Conservation (phyloP, 2,888 invertebrate species). For the Trichopria drosophilae region DNA sequence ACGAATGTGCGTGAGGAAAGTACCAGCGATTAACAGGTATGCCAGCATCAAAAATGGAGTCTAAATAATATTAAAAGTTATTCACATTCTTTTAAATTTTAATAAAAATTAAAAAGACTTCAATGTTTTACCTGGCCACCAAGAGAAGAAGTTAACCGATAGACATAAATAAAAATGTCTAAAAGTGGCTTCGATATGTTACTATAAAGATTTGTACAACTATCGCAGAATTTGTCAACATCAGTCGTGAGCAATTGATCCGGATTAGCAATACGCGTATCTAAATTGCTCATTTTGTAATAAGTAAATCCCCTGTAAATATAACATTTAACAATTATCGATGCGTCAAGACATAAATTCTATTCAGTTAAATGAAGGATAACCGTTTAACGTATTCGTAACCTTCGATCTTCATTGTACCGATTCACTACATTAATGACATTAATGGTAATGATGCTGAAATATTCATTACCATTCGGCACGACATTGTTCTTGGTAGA, state of each 20-base stretch:
- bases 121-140: conserved; percentile 71
- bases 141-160: conserved; percentile 82
- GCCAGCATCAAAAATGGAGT: conserved; percentile 87
- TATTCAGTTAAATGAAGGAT: too few species aligned
- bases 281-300: conserved; percentile 94
- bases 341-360: too few species aligned
- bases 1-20: conserved; percentile 82
- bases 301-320: conserved; percentile 84
- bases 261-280: conserved; percentile 92
- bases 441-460: too few species aligned
- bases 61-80: conserved; percentile 55
- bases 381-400: conserved; percentile 17
- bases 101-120: conserved; percentile 8
- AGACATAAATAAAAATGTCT: conserved; percentile 92
- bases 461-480: conserved; percentile 7
- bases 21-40: conserved; percentile 85
- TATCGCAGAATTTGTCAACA: conserved; percentile 96
- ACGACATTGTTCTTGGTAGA: conserved; percentile 1
- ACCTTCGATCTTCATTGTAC: conserved; percentile 33
- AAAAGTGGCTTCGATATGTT: conserved; percentile 94
- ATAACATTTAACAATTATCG: conserved; percentile 3
- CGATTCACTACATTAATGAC: conserved; percentile 17
- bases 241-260: conserved; percentile 96
- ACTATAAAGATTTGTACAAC: conserved; percentile 92
- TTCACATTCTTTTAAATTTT: conserved; percentile 6